A percentile compares a stretch with the other conserved stretches of the same genome.
phyloP scores from a whole-genome alignment of 1,140 invertebrate genomes.

The Panonychus citri region DNA sequence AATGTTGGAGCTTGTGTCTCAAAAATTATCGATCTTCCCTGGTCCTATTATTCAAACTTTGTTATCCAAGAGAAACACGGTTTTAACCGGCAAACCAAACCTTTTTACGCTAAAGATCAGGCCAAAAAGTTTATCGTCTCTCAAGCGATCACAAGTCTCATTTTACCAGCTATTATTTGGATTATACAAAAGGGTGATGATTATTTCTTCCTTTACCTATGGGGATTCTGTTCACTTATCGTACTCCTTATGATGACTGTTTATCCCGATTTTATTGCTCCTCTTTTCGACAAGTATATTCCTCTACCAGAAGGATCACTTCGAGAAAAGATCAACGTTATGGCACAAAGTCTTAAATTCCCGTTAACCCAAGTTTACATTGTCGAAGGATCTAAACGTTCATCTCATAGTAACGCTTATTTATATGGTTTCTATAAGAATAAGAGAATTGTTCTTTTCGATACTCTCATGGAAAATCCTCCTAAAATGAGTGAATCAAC shows the following conservation, averaged over 20 bases:
- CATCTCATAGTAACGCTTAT: conserved; percentile 91
- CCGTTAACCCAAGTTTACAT: conserved; percentile 91
- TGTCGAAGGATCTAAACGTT: conserved; percentile 88
- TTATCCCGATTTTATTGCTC: conserved; percentile 91
- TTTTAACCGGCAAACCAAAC: conserved; percentile 59
- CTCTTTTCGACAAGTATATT: conserved; percentile 95
- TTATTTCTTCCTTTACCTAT: conserved; percentile 76
- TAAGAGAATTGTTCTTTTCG: conserved; percentile 92
- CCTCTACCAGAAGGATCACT: conserved; percentile 76
- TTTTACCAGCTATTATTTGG: conserved; percentile 53
- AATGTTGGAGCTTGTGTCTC: conserved; percentile 42
- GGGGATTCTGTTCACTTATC: conserved; percentile 58
- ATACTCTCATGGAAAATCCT: conserved; percentile 61
- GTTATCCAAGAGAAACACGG: conserved; percentile 89
- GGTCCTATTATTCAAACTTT: conserved; percentile 72
- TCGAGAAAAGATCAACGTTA: conserved; percentile 55
- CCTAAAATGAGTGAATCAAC: conserved; percentile 14
- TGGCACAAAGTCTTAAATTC: conserved; percentile 67
- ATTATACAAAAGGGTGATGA: conserved; percentile 49
- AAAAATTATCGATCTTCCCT: conserved; percentile 51
- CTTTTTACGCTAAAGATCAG: conserved; percentile 50
- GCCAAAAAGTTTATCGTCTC: conserved; percentile 59
- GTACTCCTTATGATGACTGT: conserved; percentile 46
- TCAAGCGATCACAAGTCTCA: conserved; percentile 48
- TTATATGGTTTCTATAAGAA: conserved; percentile 93